Percentiles rank a stretch among this genome's conserved stretches.
phyloP scores from a whole-genome alignment of 2,888 invertebrate genomes.

The Nemotelus nigrinus region DNA sequence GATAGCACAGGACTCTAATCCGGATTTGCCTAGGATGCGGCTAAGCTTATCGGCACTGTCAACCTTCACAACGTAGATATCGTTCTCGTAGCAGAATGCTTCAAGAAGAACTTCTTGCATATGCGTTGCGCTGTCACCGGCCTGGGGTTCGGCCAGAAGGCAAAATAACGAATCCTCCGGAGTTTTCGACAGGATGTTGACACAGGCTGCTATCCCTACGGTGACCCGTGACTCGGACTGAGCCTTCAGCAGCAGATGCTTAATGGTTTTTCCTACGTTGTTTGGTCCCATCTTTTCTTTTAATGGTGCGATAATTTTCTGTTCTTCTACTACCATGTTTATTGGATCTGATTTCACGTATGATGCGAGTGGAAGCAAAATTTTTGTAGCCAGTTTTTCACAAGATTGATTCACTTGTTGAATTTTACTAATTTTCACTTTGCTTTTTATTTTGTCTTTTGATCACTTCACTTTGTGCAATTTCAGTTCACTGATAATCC shows the following conservation, averaged over 20 bases:
- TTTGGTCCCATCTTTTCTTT: constrained; percentile 56
- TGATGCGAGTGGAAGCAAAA: constrained; percentile 46
- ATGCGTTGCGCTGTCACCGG: constrained; percentile 79
- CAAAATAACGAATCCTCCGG: constrained; percentile 74
- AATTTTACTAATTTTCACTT: constrained; percentile 51
- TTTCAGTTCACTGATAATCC: constrained; percentile 41
- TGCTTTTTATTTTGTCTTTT: constrained; percentile 51
- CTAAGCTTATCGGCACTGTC: constrained; percentile 67
- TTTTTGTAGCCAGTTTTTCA: constrained; percentile 53
- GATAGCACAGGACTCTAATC: constrained; percentile 66
- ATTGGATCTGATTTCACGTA: constrained; percentile 45
- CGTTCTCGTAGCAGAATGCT: constrained; percentile 82
- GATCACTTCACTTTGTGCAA: constrained; percentile 45
- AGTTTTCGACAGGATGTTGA: constrained; percentile 61
- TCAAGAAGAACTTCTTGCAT: constrained; percentile 81
- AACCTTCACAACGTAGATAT: constrained; percentile 79
- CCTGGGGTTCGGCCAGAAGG: constrained; percentile 73
- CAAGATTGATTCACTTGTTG: constrained; percentile 46
- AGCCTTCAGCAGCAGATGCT: constrained; percentile 61
- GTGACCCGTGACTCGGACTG: constrained; percentile 63
- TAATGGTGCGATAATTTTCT: constrained; percentile 13
- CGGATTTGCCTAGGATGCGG: constrained; percentile 67
- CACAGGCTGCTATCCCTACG: constrained; percentile 62
- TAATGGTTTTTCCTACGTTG: constrained; percentile 61
- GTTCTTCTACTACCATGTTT: constrained; percentile 53